phyloP scores from a whole-genome alignment of 2,113 vertebrate species.

The Andinoacara biseriatus region DNA sequence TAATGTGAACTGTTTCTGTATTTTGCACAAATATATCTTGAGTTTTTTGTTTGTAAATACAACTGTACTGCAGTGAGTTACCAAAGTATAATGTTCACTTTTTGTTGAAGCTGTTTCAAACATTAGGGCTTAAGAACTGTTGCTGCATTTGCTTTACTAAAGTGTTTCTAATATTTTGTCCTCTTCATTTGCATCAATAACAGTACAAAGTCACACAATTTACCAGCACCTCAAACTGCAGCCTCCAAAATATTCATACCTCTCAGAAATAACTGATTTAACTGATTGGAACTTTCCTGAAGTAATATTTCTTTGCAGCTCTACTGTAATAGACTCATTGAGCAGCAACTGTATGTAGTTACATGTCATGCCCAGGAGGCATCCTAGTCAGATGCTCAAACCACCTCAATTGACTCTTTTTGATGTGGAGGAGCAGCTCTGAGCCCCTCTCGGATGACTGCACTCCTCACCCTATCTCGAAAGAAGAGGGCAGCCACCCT shows the following conservation, averaged over 20 bases:
- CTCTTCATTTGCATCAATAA: neutral
- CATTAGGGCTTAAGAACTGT: neutral
- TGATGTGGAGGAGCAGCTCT: too few species aligned
- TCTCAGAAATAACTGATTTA: neutral
- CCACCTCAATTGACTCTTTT: too few species aligned
- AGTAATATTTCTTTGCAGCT: neutral
- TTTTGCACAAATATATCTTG: neutral
- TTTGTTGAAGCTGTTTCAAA: neutral
- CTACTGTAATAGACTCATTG: too few species aligned
- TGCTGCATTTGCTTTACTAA: neutral
- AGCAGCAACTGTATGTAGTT: too few species aligned
- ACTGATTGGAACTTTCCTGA: neutral
- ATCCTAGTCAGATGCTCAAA: too few species aligned
- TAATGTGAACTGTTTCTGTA: slow-evolving; percentile 45
- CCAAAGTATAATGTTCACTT: neutral
- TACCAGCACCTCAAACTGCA: neutral
- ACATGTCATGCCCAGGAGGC: too few species aligned
- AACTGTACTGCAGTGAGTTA: neutral
- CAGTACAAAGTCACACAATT: neutral
- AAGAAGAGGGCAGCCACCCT: too few species aligned
- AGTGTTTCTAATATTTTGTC: neutral
- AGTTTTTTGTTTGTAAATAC: slow-evolving; percentile 13
- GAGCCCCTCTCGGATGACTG: too few species aligned
- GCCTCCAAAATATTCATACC: neutral
- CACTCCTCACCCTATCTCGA: too few species aligned